Conservation (phyloP, 1,140 invertebrate species). For the Acyrthosiphon pisum region DNA sequence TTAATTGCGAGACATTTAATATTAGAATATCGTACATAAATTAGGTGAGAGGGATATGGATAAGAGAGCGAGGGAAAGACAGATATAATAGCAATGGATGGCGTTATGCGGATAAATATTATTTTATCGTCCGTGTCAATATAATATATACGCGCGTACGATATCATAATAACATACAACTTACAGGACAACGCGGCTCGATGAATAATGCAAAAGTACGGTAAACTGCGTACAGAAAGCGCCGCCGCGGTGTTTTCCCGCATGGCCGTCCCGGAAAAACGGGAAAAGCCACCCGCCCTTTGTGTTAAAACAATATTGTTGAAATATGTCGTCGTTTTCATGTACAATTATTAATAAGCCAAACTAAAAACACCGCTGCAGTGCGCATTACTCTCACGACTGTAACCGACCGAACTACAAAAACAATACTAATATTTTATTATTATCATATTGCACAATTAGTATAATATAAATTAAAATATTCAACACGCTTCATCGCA, state of each 20-base stretch:
- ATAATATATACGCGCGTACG: not conserved
- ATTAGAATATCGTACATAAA: not conserved
- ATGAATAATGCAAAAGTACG: not conserved
- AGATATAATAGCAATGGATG: not conserved
- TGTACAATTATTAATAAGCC: not conserved
- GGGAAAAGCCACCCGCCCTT: not conserved
- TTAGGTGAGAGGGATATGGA: not conserved
- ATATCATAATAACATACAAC: not conserved
- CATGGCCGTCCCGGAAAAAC: not conserved
- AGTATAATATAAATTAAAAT: not conserved
- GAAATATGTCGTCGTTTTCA: not conserved
- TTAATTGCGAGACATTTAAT: not conserved
- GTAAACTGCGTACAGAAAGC: not conserved
- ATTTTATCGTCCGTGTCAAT: not conserved
- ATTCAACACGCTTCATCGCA: too few relatives aligned
- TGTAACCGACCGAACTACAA: not conserved
- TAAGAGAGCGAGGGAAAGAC: not conserved
- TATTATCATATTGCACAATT: not conserved
- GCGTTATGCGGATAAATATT: conserved; percentile 1
- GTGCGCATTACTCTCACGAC: not conserved
- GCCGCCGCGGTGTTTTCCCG: not conserved
- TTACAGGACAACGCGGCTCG: not conserved
- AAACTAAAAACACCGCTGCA: not conserved
- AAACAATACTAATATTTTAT: not conserved
- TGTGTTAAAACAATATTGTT: not conserved